A percentile compares a stretch with the other conserved stretches of the same genome.
Conservation (phyloP, 2,797 vertebrate species). For the Trachops cirrhosus region DNA sequence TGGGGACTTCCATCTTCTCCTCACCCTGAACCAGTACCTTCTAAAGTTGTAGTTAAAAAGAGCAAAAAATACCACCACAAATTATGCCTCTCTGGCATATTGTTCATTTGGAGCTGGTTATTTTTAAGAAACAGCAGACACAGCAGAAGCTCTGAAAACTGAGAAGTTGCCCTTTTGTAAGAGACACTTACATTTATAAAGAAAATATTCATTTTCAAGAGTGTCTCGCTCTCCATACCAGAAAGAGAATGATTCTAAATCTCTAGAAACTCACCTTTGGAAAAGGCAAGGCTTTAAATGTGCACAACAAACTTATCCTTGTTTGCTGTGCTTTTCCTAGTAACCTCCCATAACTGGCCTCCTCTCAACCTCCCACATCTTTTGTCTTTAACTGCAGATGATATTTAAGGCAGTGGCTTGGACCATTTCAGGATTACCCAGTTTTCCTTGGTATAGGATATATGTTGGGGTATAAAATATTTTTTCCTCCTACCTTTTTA, state of each 20-base stretch:
- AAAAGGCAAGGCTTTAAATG: background rate
- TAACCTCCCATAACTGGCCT: background rate
- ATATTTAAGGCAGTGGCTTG: background rate
- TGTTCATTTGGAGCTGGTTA: background rate
- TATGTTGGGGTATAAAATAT: background rate
- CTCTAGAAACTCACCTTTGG: background rate
- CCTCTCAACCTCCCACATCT: no score
- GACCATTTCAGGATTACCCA: background rate
- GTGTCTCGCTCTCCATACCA: background rate
- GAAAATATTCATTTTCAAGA: background rate
- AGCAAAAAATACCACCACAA: background rate
- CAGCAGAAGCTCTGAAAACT: background rate
- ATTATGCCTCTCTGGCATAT: background rate
- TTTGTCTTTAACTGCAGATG: background rate
- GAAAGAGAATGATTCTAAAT: background rate
- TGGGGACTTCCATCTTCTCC: background rate
- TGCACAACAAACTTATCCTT: background rate
- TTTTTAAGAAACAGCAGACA: background rate
- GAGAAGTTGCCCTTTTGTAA: background rate
- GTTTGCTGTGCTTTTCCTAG: background rate
- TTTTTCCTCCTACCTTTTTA: background rate
- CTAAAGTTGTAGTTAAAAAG: background rate
- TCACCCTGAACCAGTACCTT: background rate
- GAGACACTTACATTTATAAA: background rate
- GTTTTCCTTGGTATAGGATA: background rate